A percentile compares a stretch with the other conserved stretches of the same genome.
These are phyloP conservation scores for Drosophila saltans DNA, from an alignment of 1,140 invertebrate genomes.

Conservation along the genomic window DNA sequence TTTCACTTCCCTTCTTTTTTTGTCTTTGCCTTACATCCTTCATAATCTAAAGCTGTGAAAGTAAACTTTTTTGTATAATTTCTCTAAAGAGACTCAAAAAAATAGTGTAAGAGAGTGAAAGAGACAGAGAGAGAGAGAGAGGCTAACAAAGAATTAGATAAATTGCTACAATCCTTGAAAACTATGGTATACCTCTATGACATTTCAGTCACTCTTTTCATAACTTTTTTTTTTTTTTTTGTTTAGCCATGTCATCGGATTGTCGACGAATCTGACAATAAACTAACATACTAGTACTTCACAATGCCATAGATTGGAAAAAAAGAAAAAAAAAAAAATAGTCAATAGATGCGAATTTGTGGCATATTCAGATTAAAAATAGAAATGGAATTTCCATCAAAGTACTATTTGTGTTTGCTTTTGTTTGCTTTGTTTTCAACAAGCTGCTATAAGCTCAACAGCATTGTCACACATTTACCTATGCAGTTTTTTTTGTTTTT, in stretches of 20 bases:
- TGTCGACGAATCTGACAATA: conserved; percentile 36
- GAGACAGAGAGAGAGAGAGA: background rate
- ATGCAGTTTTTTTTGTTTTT: too few species aligned
- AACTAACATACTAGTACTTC: background rate
- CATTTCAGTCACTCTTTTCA: background rate
- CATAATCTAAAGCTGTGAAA: conserved; percentile 51
- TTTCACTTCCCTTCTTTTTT: conserved; percentile 24
- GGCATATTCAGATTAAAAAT: conserved; percentile 44
- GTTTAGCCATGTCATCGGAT: conserved; percentile 22
- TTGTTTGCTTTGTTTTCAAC: too few species aligned
- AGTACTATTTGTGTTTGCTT: background rate
- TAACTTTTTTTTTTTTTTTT: conserved; percentile 9
- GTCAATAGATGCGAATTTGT: conserved; percentile 36
- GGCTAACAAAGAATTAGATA: background rate
- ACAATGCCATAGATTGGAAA: background rate
- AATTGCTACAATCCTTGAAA: background rate
- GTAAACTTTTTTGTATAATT: conserved; percentile 54
- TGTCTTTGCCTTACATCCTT: conserved; percentile 34
- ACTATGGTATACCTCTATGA: background rate
- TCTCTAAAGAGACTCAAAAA: background rate
- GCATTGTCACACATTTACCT: background rate
- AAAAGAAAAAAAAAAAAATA: background rate
- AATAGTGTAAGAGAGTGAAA: background rate
- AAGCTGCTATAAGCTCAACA: background rate
- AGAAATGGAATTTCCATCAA: conserved; percentile 34